Percentiles rank a stretch among this genome's conserved stretches.
phyloP scores from a whole-genome alignment of 2,888 invertebrate species.

The Endomychus coccineus region DNA sequence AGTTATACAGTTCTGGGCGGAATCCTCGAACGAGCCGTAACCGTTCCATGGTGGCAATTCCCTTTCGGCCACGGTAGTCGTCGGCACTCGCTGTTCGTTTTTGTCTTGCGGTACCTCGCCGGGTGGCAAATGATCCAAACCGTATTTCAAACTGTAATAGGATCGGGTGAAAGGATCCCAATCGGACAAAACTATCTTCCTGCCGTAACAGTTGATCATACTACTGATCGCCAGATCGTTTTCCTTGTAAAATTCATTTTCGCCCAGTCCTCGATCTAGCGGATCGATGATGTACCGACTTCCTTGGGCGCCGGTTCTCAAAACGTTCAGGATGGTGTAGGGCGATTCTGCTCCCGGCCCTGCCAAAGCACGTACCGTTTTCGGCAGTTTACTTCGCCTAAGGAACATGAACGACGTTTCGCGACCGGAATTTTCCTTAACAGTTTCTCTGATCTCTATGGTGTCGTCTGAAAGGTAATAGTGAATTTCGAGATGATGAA shows the following conservation, averaged over 20 bases:
- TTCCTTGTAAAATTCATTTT: constrained; percentile 52
- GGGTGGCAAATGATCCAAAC: constrained; percentile 57
- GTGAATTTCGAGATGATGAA: constrained; percentile 71
- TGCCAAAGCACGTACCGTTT: constrained; percentile 48
- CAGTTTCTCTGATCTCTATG: constrained; percentile 75
- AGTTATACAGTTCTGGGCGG: constrained; percentile 76
- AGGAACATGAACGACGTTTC: constrained; percentile 68
- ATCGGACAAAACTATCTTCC: constrained; percentile 71
- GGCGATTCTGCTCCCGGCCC: constrained; percentile 47
- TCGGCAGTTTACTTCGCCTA: constrained; percentile 68
- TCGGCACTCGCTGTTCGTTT: constrained; percentile 30
- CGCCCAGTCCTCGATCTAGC: constrained; percentile 6
- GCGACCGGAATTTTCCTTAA: constrained; percentile 60
- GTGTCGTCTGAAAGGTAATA: constrained; percentile 85
- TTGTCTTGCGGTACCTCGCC: constrained; percentile 45
- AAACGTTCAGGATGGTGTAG: constrained; percentile 55
- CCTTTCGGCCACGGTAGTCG: constrained; percentile 39
- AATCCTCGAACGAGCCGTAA: constrained; percentile 83
- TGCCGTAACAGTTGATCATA: constrained; percentile 71
- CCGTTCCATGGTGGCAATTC: constrained; percentile 84
- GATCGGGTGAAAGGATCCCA: constrained; percentile 82
- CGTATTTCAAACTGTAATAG: constrained; percentile 57
- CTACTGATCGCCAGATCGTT: constrained; percentile 77
- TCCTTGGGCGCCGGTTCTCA: constrained; percentile 40
- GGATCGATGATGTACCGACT: constrained; percentile 54